Base-by-base conservation (phyloP, 2,888 invertebrate genomes). In the Oscheius sp. region DNA sequence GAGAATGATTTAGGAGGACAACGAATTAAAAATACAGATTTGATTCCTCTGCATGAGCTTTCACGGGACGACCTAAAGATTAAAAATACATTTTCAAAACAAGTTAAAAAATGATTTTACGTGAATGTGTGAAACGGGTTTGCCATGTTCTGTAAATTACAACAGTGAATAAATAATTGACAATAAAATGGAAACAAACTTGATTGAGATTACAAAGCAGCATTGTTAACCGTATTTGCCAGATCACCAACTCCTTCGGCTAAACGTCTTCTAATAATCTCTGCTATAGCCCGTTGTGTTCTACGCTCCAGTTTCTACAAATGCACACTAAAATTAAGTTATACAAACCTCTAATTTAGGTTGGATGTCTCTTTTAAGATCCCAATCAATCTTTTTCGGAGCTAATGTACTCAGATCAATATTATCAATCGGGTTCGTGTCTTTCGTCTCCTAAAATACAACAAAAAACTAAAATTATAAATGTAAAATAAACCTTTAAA, bases 261-360 rank as follows among this genome's bases (percentile, higher is more conserved):
- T 22, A 78, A 47, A 4, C 78, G 73, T 57, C 76, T 63, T 54
- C 84, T 77, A 65, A 97, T 96, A 1, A 97, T 89, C 88, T 96
- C 95, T 0, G 95, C 95, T 75, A 98, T 96, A 0, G 96, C 94
- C 85, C 92, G 92, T 85, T 96, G 95, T 30, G 97, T 97, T 82
- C 93, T 89, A 70, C 92, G 90, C 81, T 96, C 95, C 36, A 98
- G 87, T 87, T 93, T 94, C 78, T 94, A 94, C 67, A 97, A 6
- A 2, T 8, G 14, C n/a, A 26, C 9, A 38, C 22, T 61, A 49
- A 22, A 49, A 28, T 12, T 9, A 17, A 38, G 20, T 20, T 2
- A 54, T 3, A 5, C 26, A 3, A 9, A 66, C 69, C 65, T 65
- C 56, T 44, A 77, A 14, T 50, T 74, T 75, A 14, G 62, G 38